Percentiles rank a stretch among this genome's conserved stretches.
phyloP scores from a whole-genome alignment of 2,797 vertebrate species.

The Sebastes umbrosus region DNA sequence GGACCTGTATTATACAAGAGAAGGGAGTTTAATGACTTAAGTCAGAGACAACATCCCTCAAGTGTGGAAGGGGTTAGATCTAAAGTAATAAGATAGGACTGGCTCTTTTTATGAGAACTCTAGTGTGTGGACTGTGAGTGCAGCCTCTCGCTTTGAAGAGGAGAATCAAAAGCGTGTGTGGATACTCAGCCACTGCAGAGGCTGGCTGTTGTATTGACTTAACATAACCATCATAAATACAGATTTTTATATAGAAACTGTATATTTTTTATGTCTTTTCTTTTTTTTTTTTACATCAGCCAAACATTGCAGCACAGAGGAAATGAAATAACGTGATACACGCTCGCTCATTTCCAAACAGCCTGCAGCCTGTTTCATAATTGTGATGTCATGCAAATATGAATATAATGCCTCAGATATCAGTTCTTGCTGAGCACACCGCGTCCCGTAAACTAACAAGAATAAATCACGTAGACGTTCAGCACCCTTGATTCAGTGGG shows the following conservation, averaged over 20 bases:
- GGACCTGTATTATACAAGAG: slow-evolving; percentile 16
- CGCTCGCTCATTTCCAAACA: slow-evolving; percentile 37
- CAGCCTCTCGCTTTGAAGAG: slow-evolving; percentile 59
- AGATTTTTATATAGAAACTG: neutral
- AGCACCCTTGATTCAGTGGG: neutral
- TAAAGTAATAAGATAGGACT: slow-evolving; percentile 50
- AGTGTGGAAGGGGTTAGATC: slow-evolving; percentile 47
- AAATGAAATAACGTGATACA: neutral
- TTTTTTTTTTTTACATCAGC: neutral
- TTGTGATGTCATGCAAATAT: slow-evolving; percentile 31
- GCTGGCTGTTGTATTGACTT: slow-evolving; percentile 63
- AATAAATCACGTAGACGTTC: slow-evolving; percentile 13
- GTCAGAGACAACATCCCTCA: slow-evolving; percentile 40
- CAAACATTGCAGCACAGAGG: neutral
- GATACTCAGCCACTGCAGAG: slow-evolving; percentile 57
- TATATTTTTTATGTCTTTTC: neutral
- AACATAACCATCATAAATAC: slow-evolving; percentile 52
- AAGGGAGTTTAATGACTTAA: slow-evolving; percentile 49
- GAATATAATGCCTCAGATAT: slow-evolving; percentile 11
- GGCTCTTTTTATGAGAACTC: slow-evolving; percentile 51
- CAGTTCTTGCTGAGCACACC: slow-evolving; percentile 1
- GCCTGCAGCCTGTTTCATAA: slow-evolving; percentile 34
- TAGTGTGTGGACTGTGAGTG: slow-evolving; percentile 41
- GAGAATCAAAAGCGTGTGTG: slow-evolving; percentile 63
- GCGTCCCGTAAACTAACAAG: neutral